Evolutionary conservation across 2,113 vertebrate species (phyloP).

Genomic region (Daphoenositta chrysoptera): DNA sequence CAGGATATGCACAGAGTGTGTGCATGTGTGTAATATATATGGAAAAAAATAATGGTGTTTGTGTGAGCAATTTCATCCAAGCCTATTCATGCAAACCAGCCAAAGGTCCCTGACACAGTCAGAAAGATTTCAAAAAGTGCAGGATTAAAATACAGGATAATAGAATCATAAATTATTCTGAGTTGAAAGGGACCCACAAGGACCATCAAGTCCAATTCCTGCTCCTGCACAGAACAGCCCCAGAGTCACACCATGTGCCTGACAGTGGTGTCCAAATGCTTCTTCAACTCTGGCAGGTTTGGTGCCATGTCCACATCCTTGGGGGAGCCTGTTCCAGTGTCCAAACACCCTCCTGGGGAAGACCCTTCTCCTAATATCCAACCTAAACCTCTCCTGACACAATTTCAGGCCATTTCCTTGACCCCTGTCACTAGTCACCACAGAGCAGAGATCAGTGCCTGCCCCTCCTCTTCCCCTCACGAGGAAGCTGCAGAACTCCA

Average conservation of each 20-base stretch:
- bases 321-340: background rate
- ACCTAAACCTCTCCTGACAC: too few species aligned
- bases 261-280: background rate
- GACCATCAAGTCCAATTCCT: background rate
- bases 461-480: background rate
- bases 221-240: background rate
- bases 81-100: background rate
- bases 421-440: background rate
- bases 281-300: background rate
- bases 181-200: background rate
- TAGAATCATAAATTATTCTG: background rate
- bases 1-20: fast-evolving
- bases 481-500: background rate
- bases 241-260: background rate
- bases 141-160: background rate
- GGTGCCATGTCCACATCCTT: background rate
- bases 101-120: background rate
- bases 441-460: background rate
- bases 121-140: background rate
- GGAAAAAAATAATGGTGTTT: background rate
- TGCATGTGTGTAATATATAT: fast-evolving
- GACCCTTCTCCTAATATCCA: background rate
- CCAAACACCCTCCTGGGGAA: background rate
- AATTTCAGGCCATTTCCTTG: background rate
- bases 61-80: fast-evolving